Base-by-base conservation (phyloP, 2,888 invertebrate genomes). In the Pachliopta kotzebuea region DNA sequence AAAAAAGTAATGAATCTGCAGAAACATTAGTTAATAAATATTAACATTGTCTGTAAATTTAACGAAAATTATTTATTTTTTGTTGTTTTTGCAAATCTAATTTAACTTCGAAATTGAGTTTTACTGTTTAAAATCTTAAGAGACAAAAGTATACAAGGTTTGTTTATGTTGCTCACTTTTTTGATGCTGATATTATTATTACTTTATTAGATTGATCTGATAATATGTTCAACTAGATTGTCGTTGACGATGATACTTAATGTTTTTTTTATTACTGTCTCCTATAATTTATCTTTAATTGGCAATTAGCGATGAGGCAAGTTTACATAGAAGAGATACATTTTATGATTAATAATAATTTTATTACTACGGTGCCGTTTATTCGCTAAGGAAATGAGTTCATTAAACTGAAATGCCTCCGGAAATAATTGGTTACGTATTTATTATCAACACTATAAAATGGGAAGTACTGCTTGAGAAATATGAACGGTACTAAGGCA, bases 271-370 rank as follows among this genome's bases (percentile, higher is more conserved):
- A 37, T 37, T 37, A 14, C 14, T 37, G 37, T 37, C 37, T 14
- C 37, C 37, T 37, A 37, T 14, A 14, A 4, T 11, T 37, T 8
- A 49, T 49, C 18, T 60, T 0, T 14, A n/a, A 37, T 53, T 20
- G 57, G 50, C 66, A 63, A 69, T 69, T 60, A 65, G 61, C 56
- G 56, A 50, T 53, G 60, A 67, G 49, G 31, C 17, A 26, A 24
- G 54, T 49, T 60, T 55, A 23, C 62, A 56, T 61, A 31, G 52
- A 61, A 55, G 42, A 59, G 4, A 21, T 53, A 54, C 45, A 56
- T 45, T 37, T 23, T 56, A 53, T 29, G 62, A 55, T 62, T 55
- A 49, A 53, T 61, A 63, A 53, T 42, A 52, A 53, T 52, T 60
- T 61, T 60, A 61, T 45, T 57, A 60, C 29, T n/a, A 53, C 45